A percentile compares a stretch with the other conserved stretches of the same genome.
Conservation (phyloP, 1,140 invertebrate genomes). For the Drosophila fuyamai region DNA sequence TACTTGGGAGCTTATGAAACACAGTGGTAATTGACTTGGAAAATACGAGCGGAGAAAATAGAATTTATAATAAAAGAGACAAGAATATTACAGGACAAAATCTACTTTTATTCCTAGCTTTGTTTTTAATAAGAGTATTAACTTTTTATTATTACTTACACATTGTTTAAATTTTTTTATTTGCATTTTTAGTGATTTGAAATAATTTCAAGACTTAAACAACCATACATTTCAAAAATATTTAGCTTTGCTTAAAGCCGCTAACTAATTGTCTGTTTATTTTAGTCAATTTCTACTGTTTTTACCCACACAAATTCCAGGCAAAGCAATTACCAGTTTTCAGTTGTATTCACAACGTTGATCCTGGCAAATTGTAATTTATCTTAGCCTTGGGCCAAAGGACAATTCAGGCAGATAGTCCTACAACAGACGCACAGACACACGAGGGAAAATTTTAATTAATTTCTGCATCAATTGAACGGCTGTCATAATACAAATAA, state of each 20-base stretch:
- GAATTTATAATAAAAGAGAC: background rate
- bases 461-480: slow-evolving; percentile 68
- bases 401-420: slow-evolving; percentile 39
- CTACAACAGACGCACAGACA: slow-evolving; percentile 11
- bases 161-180: too few relatives aligned
- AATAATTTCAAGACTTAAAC: background rate
- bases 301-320: slow-evolving; percentile 14
- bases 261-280: slow-evolving; percentile 4
- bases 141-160: too few relatives aligned
- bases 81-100: too few relatives aligned
- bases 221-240: background rate
- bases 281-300: slow-evolving; percentile 22
- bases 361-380: slow-evolving; percentile 53
- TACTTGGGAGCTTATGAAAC: slow-evolving; percentile 12
- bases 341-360: slow-evolving; percentile 27
- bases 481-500: slow-evolving; percentile 78
- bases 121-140: too few relatives aligned
- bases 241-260: background rate
- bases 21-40: slow-evolving; percentile 20
- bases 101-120: too few relatives aligned
- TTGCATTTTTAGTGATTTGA: background rate
- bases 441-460: slow-evolving; percentile 69
- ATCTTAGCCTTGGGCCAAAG: slow-evolving; percentile 51
- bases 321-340: slow-evolving; percentile 51
- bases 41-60: too few relatives aligned